These are phyloP conservation scores for Macropis europaea DNA, from an alignment of 2,888 invertebrate genomes.

Conservation along the genomic window DNA sequence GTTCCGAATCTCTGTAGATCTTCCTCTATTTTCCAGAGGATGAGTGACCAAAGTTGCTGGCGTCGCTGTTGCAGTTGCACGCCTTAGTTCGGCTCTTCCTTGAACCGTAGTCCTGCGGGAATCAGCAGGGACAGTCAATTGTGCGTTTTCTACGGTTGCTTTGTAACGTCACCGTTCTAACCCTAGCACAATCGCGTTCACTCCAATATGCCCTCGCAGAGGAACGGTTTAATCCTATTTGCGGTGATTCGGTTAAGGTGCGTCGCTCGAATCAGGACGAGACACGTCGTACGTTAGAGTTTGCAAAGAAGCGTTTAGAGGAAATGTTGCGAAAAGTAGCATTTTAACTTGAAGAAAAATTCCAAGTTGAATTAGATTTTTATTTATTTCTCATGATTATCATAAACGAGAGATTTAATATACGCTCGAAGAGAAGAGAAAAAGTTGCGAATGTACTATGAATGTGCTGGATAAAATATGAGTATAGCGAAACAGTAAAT, in stretches of 20 bases:
- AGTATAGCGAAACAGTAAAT: too few species aligned
- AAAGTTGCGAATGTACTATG: too few species aligned
- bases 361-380: too few species aligned
- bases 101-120: background rate
- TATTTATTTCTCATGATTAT: too few species aligned
- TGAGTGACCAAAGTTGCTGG: constrained; percentile 31
- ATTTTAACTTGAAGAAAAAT: too few species aligned
- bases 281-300: too few species aligned
- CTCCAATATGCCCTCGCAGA: background rate
- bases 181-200: background rate
- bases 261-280: too few species aligned
- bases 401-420: too few species aligned
- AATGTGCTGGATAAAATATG: too few species aligned
- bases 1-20: constrained; percentile 17
- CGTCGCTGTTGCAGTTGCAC: background rate
- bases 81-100: background rate
- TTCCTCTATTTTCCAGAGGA: background rate
- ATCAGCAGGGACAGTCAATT: constrained; percentile 19
- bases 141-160: constrained; percentile 19
- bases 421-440: too few species aligned
- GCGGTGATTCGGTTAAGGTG: background rate
- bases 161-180: background rate
- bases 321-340: too few species aligned
- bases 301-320: too few species aligned
- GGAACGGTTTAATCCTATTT: background rate